phyloP scores from a whole-genome alignment of 37 sponge, comb jelly and placozoan species.

The Cladorhizidae sp. region DNA sequence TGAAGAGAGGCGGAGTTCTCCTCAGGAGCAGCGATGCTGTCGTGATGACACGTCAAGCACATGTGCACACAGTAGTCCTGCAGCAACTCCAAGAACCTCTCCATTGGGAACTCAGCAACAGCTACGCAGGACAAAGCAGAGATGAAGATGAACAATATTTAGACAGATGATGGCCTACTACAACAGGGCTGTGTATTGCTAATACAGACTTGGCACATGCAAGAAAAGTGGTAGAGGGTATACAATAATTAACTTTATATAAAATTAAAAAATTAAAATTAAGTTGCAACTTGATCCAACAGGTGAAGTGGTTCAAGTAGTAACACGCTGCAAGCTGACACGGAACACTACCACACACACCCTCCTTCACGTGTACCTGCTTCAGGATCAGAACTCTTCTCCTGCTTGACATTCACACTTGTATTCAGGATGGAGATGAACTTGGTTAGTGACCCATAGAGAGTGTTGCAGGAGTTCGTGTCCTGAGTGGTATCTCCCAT shows the following conservation, averaged over 20 bases:
- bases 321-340: no score
- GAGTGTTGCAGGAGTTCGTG: not conserved
- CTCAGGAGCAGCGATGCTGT: not conserved
- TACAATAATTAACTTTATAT: no score
- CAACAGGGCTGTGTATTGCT: no score
- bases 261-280: no score
- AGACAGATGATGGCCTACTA: no score
- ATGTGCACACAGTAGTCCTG: slow-evolving; percentile 64
- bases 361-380: not conserved
- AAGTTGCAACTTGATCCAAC: no score
- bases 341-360: not conserved
- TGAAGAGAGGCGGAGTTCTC: not conserved
- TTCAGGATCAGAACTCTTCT: not conserved
- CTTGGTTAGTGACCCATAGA: slow-evolving; percentile 25
- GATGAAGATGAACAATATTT: no score
- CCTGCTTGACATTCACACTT: not conserved
- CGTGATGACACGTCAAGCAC: slow-evolving; percentile 27
- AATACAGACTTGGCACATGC: no score
- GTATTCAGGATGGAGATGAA: not conserved
- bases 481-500: not conserved
- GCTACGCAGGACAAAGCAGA: not conserved
- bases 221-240: no score
- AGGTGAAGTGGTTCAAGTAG: no score
- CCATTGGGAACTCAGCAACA: not conserved
- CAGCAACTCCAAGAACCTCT: slow-evolving; percentile 32